A percentile compares a stretch with the other conserved stretches of the same genome.
phyloP scores from a whole-genome alignment of 1,140 invertebrate genomes.

The Nilaparvata lugens region DNA sequence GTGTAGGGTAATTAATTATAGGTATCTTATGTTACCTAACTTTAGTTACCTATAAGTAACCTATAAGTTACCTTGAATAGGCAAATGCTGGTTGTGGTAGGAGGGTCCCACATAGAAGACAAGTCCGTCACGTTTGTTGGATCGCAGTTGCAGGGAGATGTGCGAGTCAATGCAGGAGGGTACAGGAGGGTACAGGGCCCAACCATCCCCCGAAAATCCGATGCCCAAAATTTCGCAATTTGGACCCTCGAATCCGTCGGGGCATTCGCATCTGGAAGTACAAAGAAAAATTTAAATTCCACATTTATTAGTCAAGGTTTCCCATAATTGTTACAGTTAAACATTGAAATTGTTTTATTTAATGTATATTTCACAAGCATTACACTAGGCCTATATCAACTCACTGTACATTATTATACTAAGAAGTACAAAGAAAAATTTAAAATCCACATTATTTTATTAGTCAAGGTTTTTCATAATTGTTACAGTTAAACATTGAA shows the following conservation, averaged over 20 bases:
- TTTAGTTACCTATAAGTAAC: neutral
- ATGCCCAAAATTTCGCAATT: slow-evolving; percentile 81
- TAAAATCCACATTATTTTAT: too few relatives aligned
- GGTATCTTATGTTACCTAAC: too few relatives aligned
- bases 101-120: slow-evolving; percentile 89
- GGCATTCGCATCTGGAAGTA: slow-evolving; percentile 48
- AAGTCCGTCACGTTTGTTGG: slow-evolving; percentile 62
- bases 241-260: slow-evolving; percentile 66
- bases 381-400: too few relatives aligned
- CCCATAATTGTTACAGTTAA: neutral
- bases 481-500: too few relatives aligned
- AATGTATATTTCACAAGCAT: too few relatives aligned
- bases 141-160: slow-evolving; percentile 68
- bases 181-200: slow-evolving; percentile 79
- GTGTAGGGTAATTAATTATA: too few relatives aligned
- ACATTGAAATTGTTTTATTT: too few relatives aligned
- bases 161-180: slow-evolving; percentile 64
- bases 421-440: slow-evolving; percentile 17
- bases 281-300: slow-evolving; percentile 4
- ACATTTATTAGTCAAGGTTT: neutral
- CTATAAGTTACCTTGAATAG: slow-evolving; percentile 43
- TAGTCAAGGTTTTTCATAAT: neutral
- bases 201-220: slow-evolving; percentile 77
- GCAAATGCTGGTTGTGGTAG: slow-evolving; percentile 43
- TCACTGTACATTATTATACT: too few relatives aligned